Evolutionary conservation across 2,888 invertebrate species (phyloP).

Genomic region (Volucella inflata): DNA sequence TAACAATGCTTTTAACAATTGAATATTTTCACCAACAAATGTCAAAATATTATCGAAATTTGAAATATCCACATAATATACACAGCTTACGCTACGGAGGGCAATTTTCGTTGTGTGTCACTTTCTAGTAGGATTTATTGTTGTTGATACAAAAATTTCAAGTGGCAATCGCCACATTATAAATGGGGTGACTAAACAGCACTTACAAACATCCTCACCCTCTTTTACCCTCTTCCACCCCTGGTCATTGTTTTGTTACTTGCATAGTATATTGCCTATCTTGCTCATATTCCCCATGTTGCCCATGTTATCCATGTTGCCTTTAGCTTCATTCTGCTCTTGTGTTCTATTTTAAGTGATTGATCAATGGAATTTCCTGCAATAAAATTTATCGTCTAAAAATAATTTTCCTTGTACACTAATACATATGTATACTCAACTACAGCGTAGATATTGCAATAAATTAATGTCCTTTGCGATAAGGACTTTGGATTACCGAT

Average conservation of each 20-base stretch:
- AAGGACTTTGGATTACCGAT: constrained; percentile 39
- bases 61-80: constrained; percentile 2
- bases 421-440: background rate
- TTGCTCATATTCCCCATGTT: background rate
- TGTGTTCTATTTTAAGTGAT: constrained; percentile 67
- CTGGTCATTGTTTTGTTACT: background rate
- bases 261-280: background rate
- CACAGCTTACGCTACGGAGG: constrained; percentile 31
- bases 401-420: constrained; percentile 69
- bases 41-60: constrained; percentile 66
- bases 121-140: constrained; percentile 53
- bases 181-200: constrained; percentile 70
- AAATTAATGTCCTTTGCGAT: constrained; percentile 70
- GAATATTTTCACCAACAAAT: constrained; percentile 58
- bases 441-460: constrained; percentile 42
- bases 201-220: constrained; percentile 64
- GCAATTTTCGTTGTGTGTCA: constrained; percentile 36
- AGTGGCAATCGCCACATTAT: constrained; percentile 72
- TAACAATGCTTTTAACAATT: constrained; percentile 35
- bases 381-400: constrained; percentile 75
- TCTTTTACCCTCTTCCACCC: background rate
- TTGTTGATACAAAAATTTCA: constrained; percentile 56
- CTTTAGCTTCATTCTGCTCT: background rate
- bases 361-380: constrained; percentile 69
- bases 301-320: background rate